Evolutionary conservation across 2,113 vertebrate species (phyloP), one percentile per base, ranked within the genome.

Genomic region (Procavia capensis): DNA sequence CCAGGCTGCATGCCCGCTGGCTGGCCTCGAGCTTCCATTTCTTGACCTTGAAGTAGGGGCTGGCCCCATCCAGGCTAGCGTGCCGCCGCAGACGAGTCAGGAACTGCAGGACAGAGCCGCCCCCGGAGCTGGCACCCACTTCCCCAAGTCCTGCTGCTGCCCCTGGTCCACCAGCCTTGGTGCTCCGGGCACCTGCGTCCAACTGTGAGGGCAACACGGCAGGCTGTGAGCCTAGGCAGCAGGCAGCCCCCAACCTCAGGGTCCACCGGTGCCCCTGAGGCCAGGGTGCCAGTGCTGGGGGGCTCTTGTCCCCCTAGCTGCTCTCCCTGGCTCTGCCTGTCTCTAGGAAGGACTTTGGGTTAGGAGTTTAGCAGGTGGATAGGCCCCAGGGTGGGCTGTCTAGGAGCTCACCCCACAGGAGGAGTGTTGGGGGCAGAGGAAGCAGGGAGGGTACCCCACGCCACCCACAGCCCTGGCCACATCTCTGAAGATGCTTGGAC

Each of bases 1-100:
- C 99, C 98, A 99, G 98, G 97, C 99, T 99, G 75, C 99, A 99
- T 0, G 99, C 99, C 91, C 99, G 98, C 96, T 99, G 99, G 98
- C 98, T 99, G 96, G 99, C 99, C 98, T 99, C 99, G 96, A 99
- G 98, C 95, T 99, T 99, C 99, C 99, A 99, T 94, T 99, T 99
- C 98, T 99, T 99, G 98, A 99, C 99, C 97, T 98, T 99, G 98
- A 99, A 99, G 97, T 99, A 99, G 57, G 99, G 99, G 96, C 99
- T 99, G 86, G 99, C 98, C 43, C 99, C 99, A 0, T 99, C 99
- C 95, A 99, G 98, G 97, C 99, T 99, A 91, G 99, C 99, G 0
- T 99, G 99, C 17, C 99, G 99, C 9, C 99, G 98, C 95, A 99
- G 98, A 96, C 99, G 99, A 70, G 99, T 99, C 97, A 99, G 99